Conservation (phyloP, 2,888 invertebrate species). For the Heliconius cydno region DNA sequence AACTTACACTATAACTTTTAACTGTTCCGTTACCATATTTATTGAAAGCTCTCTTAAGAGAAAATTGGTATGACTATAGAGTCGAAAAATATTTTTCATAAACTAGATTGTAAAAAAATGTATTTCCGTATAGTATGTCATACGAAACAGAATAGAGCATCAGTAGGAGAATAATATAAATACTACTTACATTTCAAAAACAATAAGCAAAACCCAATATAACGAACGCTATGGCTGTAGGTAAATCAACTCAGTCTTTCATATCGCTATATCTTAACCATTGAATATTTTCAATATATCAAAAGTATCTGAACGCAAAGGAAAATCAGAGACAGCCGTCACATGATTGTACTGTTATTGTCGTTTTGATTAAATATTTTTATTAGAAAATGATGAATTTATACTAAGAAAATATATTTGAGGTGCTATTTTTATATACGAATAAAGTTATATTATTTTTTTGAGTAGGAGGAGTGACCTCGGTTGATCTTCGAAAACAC, state of each 20-base stretch:
- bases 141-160: no score
- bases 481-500: no score
- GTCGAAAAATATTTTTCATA: no score
- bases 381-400: not conserved
- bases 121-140: no score
- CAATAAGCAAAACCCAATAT: not conserved
- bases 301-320: constrained; percentile 12
- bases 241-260: constrained; percentile 2
- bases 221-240: not conserved
- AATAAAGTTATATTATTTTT: not conserved
- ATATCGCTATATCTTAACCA: not conserved
- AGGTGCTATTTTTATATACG: not conserved
- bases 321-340: constrained; percentile 23
- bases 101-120: no score
- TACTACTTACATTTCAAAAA: not conserved
- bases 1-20: no score
- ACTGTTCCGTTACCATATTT: no score
- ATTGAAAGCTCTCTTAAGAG: no score
- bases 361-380: not conserved
- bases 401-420: not conserved
- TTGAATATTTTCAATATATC: constrained; percentile 29
- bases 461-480: no score
- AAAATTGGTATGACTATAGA: no score
- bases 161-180: not conserved
- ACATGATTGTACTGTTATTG: not conserved